Conservation (phyloP, 2,797 vertebrate genomes). For the Taeniopygia guttata region DNA sequence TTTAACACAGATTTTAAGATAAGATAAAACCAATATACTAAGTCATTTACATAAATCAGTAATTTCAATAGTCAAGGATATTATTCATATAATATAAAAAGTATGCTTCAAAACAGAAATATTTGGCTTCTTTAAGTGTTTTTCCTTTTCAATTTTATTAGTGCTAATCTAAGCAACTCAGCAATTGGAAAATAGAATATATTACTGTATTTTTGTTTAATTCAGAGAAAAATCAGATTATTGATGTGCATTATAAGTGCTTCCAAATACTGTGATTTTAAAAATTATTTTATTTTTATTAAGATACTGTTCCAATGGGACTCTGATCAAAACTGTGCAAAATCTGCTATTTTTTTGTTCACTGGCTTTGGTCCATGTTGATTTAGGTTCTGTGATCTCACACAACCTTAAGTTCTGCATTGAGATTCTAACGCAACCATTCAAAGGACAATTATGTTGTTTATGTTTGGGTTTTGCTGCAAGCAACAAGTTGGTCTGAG, state of each 20-base stretch:
- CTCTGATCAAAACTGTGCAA: neutral
- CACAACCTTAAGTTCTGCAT: neutral
- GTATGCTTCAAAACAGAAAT: neutral
- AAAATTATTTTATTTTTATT: neutral
- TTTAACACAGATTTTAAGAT: neutral
- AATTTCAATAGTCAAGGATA: neutral
- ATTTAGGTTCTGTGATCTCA: neutral
- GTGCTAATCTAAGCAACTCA: neutral
- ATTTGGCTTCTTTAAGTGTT: neutral
- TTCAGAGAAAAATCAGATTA: neutral
- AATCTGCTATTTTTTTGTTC: neutral
- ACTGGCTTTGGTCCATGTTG: neutral
- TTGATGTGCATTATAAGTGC: neutral
- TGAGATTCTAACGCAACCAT: neutral
- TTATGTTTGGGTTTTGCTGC: neutral
- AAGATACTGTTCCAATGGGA: neutral
- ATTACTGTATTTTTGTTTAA: neutral
- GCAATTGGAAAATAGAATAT: neutral
- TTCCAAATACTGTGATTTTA: neutral
- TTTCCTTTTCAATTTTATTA: neutral
- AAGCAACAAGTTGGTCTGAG: neutral
- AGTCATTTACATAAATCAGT: neutral
- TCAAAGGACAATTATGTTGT: neutral
- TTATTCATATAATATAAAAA: neutral
- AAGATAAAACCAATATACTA: neutral